Conservation (phyloP, 2,797 vertebrate species). For the Helicolenus hilgendorfi region DNA sequence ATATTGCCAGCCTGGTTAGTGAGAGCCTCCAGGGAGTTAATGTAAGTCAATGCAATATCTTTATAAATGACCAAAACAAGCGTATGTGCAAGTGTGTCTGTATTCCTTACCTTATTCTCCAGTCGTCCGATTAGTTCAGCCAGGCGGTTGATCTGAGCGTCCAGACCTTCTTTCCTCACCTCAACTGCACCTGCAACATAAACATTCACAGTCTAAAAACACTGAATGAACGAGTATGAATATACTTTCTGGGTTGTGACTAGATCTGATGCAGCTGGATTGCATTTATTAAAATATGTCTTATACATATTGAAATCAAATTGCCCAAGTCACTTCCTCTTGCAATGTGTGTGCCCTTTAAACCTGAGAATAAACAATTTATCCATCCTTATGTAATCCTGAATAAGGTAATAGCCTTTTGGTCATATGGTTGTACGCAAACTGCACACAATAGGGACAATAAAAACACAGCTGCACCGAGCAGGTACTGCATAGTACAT, state of each 20-base stretch:
- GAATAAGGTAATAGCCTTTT: not conserved
- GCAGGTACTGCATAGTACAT: not conserved
- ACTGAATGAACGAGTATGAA: not conserved
- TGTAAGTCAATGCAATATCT: not conserved
- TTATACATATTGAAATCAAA: not conserved
- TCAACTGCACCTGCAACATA: conserved; percentile 89
- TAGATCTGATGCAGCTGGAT: not conserved
- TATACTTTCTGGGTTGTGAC: not conserved
- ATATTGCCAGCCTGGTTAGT: not conserved
- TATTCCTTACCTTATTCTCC: conserved; percentile 94
- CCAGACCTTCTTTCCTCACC: conserved; percentile 94
- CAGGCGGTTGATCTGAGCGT: conserved; percentile 95
- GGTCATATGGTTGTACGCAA: not conserved
- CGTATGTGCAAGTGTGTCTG: not conserved
- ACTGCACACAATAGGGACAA: not conserved
- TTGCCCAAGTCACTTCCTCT: not conserved
- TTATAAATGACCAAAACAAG: not conserved
- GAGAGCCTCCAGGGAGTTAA: not conserved
- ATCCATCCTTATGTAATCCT: not conserved
- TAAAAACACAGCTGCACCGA: not conserved
- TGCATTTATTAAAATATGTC: not conserved
- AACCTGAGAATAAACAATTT: not conserved
- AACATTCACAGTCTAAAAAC: conserved; percentile 7
- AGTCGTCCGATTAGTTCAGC: conserved; percentile 96
- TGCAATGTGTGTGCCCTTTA: not conserved